Evolutionary conservation across 2,888 invertebrate genomes (phyloP).

Genomic region (Nomada lathburiana): DNA sequence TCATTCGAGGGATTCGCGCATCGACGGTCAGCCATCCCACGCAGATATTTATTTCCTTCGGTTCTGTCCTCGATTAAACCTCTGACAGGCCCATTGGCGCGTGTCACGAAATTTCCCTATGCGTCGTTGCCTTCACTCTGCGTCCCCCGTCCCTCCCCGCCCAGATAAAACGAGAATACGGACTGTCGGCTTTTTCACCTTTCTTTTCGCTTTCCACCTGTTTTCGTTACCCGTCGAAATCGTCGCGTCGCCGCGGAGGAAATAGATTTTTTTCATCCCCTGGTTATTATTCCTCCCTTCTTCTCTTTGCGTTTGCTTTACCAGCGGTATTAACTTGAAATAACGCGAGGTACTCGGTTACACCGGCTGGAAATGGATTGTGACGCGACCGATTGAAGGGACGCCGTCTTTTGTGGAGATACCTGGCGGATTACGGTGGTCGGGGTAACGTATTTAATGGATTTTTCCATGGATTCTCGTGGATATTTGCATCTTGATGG

Average conservation of each 20-base stretch:
- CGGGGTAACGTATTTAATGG: background rate
- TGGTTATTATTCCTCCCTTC: background rate
- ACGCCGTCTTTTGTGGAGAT: background rate
- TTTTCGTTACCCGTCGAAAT: background rate
- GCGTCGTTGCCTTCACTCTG: constrained; percentile 11
- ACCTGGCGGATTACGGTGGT: background rate
- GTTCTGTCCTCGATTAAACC: constrained; percentile 25
- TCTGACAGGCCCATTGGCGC: constrained; percentile 37
- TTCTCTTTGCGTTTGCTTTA: background rate
- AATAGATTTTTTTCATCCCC: background rate
- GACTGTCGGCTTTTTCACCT: background rate
- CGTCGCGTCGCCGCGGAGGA: background rate
- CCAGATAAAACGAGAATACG: background rate
- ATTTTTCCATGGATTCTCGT: background rate
- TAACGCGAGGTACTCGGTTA: constrained; percentile 22
- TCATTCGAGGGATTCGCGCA: constrained; percentile 56
- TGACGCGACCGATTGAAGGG: background rate
- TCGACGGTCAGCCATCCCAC: constrained; percentile 32
- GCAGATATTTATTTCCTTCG: constrained; percentile 49
- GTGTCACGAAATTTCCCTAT: constrained; percentile 38
- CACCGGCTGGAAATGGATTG: background rate
- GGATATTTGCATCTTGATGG: too few relatives aligned
- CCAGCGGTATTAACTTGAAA: constrained; percentile 7
- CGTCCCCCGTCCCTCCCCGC: background rate
- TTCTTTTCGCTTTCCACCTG: constrained; percentile 12